These are phyloP conservation scores for Lanistes nyassanus DNA, from an alignment of 1,140 invertebrate genomes.

Conservation along the genomic window DNA sequence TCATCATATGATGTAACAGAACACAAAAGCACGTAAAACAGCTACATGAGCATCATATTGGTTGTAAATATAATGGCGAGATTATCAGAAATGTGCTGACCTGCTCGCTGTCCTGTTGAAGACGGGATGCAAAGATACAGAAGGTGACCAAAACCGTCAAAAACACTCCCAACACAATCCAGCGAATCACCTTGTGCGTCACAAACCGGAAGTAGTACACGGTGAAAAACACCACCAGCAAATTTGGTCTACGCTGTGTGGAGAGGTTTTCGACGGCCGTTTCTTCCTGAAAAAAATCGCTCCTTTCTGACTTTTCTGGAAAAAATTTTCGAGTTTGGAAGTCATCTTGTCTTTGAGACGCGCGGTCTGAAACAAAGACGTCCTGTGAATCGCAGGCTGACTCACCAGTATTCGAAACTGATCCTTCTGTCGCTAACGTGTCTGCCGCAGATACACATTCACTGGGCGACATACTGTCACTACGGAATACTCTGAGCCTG, in stretches of 20 bases:
- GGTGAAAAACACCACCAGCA: constrained; percentile 39
- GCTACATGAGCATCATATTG: no score
- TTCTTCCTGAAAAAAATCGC: no score
- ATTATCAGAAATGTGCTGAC: constrained; percentile 24
- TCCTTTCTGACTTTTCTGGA: no score
- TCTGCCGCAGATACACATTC: no score
- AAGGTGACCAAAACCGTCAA: constrained; percentile 31
- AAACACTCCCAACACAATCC: constrained; percentile 37
- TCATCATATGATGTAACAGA: no score
- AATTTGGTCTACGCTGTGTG: background rate
- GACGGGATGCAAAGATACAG: constrained; percentile 29
- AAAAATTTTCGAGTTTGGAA: background rate
- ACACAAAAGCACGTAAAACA: no score
- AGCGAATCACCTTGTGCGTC: constrained; percentile 37
- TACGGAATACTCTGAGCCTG: background rate
- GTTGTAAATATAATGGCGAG: no score
- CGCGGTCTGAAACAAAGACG: background rate
- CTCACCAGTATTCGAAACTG: background rate
- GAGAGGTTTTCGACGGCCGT: background rate
- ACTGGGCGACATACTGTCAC: no score
- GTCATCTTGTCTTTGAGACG: background rate
- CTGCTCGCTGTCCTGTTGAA: constrained; percentile 46
- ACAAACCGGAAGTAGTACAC: constrained; percentile 38
- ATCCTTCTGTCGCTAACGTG: no score
- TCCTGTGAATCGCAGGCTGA: background rate